Percentiles rank a stretch among this genome's conserved stretches.
Evolutionary conservation across 2,797 vertebrate species (phyloP).

Genomic region (Acridotheres tristis): DNA sequence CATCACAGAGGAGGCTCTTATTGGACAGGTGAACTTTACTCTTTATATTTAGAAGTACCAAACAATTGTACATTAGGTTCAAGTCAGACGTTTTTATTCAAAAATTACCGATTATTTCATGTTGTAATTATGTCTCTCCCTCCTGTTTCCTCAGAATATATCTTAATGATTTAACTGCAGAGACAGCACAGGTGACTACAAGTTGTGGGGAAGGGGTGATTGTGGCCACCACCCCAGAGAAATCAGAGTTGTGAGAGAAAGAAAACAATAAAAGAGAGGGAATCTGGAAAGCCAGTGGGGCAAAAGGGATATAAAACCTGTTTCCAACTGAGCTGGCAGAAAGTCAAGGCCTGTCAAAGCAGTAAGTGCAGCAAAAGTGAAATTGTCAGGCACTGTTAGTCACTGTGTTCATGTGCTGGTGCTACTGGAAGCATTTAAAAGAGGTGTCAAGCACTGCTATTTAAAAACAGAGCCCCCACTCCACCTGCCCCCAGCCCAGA

Average conservation of each 20-base stretch:
- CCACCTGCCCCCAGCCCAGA: not conserved
- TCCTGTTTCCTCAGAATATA: not conserved
- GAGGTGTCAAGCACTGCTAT: constrained; percentile 18
- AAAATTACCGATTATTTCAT: not conserved
- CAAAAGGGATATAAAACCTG: constrained; percentile 30
- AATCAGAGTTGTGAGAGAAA: not conserved
- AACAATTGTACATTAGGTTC: not conserved
- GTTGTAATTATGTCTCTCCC: not conserved
- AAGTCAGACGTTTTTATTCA: not conserved
- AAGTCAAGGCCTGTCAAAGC: constrained; percentile 59
- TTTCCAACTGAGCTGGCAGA: constrained; percentile 52
- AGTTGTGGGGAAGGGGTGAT: not conserved
- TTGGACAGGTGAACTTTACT: not conserved
- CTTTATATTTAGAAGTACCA: not conserved
- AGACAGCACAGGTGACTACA: not conserved
- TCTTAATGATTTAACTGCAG: constrained; percentile 1
- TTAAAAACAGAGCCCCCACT: not conserved
- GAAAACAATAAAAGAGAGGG: not conserved
- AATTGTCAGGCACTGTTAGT: constrained; percentile 52
- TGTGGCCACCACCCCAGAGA: not conserved
- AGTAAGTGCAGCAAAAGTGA: constrained; percentile 45
- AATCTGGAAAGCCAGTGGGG: constrained; percentile 8
- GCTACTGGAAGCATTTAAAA: constrained; percentile 39
- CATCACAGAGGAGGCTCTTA: fast-evolving
- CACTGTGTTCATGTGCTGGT: constrained; percentile 12